Percentiles rank a stretch among this genome's conserved stretches.
phyloP scores from a whole-genome alignment of 2,113 vertebrate genomes.

The Xiphorhynchus elegans region DNA sequence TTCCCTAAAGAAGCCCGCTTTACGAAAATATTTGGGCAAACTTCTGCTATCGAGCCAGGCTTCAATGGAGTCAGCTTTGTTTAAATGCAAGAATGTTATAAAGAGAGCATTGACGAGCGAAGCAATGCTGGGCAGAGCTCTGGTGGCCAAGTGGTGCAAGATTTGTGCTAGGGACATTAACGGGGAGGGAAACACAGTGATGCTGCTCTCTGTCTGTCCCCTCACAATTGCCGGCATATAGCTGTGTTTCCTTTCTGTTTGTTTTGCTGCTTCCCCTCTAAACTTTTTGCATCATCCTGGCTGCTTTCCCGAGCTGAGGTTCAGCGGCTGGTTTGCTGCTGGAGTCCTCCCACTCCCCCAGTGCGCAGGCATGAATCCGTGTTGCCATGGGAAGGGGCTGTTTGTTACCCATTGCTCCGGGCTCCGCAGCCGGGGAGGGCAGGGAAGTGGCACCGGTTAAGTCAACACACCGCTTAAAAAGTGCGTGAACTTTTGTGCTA shows the following conservation, averaged over 20 bases:
- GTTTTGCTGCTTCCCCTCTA: constrained; percentile 69
- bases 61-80: constrained; percentile 20
- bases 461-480: constrained; percentile 38
- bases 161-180: not conserved
- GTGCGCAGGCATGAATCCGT: not conserved
- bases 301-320: constrained; percentile 33
- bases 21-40: constrained; percentile 56
- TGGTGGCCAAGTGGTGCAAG: not conserved
- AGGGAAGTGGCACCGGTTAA: constrained; percentile 10
- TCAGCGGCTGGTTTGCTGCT: not conserved
- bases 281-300: constrained; percentile 74
- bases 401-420: constrained; percentile 42
- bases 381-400: constrained; percentile 68
- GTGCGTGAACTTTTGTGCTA: constrained; percentile 57
- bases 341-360: not conserved
- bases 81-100: not conserved
- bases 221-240: not conserved
- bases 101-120: constrained; percentile 29
- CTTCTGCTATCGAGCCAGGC: not conserved
- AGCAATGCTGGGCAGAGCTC: not conserved
- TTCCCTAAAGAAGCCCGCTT: not conserved
- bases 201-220: not conserved
- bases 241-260: constrained; percentile 66
- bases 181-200: not conserved
- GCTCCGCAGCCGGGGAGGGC: not conserved